phyloP scores from a whole-genome alignment of 2,113 vertebrate genomes.

The Anarrhichthys ocellatus region DNA sequence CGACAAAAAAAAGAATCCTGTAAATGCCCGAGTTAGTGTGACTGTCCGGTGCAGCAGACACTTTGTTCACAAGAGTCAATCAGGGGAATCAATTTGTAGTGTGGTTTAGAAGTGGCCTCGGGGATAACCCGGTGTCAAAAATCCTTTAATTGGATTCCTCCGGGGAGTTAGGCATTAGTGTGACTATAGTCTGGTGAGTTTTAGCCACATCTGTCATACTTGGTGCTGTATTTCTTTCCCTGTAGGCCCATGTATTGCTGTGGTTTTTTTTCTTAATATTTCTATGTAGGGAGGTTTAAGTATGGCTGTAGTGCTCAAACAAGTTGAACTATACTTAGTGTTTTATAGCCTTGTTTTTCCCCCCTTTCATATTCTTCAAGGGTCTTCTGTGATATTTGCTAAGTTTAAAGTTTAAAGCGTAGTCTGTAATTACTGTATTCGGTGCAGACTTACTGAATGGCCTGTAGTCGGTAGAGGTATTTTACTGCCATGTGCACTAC shows the following conservation, averaged over 20 bases:
- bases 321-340: constrained; percentile 18
- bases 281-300: not conserved
- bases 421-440: constrained; percentile 41
- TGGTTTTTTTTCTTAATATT: not conserved
- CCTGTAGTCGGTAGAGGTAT: not conserved
- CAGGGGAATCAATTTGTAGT: constrained; percentile 14
- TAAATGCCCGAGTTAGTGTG: not conserved
- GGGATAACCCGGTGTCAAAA: constrained; percentile 36
- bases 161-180: not conserved
- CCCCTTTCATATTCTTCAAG: not conserved
- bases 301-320: not conserved
- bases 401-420: constrained; percentile 12
- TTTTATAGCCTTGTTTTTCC: constrained; percentile 16
- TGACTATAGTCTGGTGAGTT: constrained; percentile 13
- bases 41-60: not conserved
- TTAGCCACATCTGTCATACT: constrained; percentile 1
- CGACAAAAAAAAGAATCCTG: not conserved
- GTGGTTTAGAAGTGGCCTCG: not conserved
- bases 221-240: not conserved
- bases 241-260: not conserved
- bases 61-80: constrained; percentile 19
- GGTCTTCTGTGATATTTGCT: constrained; percentile 21
- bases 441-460: constrained; percentile 1
- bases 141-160: constrained; percentile 70
- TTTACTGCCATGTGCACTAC: constrained; percentile 21